phyloP scores from a whole-genome alignment of 35 echinoderm and acorn worm genomes.

The Heliocidaris tuberculata region DNA sequence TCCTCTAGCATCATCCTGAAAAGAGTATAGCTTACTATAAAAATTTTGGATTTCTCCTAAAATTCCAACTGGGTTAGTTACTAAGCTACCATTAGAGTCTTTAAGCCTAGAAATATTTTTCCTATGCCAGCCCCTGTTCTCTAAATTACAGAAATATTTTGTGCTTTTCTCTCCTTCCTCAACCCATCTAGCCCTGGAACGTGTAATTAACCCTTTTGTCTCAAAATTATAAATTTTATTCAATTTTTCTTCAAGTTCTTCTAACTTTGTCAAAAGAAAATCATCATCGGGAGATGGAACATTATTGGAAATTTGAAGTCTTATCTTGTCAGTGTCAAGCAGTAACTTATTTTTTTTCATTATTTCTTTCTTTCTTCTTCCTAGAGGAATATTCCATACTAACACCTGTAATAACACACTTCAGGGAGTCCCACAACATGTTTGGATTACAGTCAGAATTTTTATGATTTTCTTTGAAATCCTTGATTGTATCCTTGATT shows the following conservation, averaged over 20 bases:
- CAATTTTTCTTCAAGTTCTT: background rate
- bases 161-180: background rate
- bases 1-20: background rate
- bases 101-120: constrained; percentile 24
- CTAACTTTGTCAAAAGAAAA: background rate
- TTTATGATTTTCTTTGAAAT: constrained; percentile 36
- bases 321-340: constrained; percentile 34
- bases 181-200: constrained; percentile 28
- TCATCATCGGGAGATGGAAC: background rate
- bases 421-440: constrained; percentile 35
- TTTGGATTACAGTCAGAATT: constrained; percentile 49
- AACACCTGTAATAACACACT: constrained; percentile 46
- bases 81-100: background rate
- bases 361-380: constrained; percentile 40
- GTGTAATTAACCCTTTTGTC: constrained; percentile 8
- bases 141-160: too few relatives aligned
- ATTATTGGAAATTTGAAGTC: background rate
- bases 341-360: constrained; percentile 17
- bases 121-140: background rate
- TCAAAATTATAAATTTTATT: constrained; percentile 36
- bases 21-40: background rate
- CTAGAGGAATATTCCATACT: constrained; percentile 35
- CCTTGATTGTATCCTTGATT: constrained; percentile 11
- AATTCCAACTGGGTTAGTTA: constrained; percentile 22
- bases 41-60: constrained; percentile 12